Evolutionary conservation across 2,113 vertebrate species (phyloP).

Genomic region (Emydocephalus ijimae): DNA sequence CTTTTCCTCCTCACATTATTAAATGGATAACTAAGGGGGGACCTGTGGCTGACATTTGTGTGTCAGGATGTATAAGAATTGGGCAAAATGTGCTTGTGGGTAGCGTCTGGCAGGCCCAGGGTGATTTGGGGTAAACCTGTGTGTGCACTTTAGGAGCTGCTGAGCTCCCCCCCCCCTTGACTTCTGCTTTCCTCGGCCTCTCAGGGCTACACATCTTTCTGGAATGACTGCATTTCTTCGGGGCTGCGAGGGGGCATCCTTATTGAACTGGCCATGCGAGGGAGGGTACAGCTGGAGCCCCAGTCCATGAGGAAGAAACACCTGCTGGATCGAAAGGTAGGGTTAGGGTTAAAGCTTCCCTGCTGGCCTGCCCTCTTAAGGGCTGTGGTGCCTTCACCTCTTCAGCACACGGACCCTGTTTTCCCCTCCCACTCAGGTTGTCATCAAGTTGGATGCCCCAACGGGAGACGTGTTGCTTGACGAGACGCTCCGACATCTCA

Average conservation of each 20-base stretch:
- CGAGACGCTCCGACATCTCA: slow-evolving; percentile 82
- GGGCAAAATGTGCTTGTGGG: neutral
- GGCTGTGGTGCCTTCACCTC: neutral
- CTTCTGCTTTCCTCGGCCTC: neutral
- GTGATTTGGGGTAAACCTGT: neutral
- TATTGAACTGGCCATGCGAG: slow-evolving; percentile 75
- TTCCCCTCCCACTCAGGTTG: slow-evolving; percentile 64
- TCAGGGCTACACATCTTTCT: slow-evolving; percentile 83
- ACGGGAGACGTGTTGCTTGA: slow-evolving; percentile 80
- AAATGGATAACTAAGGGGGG: neutral
- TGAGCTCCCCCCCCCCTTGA: neutral
- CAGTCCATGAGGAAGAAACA: slow-evolving; percentile 69
- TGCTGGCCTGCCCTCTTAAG: accelerated
- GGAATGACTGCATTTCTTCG: slow-evolving; percentile 85
- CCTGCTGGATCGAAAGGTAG: slow-evolving; percentile 79
- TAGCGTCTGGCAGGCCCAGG: neutral
- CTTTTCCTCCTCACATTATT: neutral
- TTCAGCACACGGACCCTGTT: accelerated
- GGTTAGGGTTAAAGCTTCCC: too few relatives aligned
- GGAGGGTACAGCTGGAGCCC: slow-evolving; percentile 74
- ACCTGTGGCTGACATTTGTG: neutral
- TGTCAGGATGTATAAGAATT: neutral
- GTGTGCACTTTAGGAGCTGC: neutral
- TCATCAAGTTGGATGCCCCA: slow-evolving; percentile 72
- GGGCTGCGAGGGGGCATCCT: slow-evolving; percentile 78